Evolutionary conservation across 2,113 vertebrate species (phyloP).

Genomic region (Oplegnathus fasciatus): DNA sequence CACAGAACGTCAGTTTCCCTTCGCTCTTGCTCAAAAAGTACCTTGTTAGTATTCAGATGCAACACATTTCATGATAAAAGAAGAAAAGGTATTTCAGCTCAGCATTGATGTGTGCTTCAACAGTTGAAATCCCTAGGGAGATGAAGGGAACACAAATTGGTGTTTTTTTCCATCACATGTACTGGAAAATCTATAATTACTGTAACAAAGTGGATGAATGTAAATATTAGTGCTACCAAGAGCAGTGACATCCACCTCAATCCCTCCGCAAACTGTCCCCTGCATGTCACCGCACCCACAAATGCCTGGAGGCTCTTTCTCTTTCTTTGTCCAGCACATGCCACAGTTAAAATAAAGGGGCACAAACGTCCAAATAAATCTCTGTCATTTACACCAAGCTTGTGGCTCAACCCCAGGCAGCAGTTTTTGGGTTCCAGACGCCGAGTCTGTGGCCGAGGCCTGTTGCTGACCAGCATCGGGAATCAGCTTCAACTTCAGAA

Average conservation of each 20-base stretch:
- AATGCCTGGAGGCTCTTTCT: constrained; percentile 2
- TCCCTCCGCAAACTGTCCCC: constrained; percentile 8
- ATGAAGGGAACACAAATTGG: neutral
- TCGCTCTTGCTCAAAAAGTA: neutral
- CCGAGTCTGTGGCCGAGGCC: neutral
- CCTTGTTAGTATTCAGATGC: constrained; percentile 7
- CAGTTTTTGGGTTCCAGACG: constrained; percentile 14
- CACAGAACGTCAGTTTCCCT: neutral
- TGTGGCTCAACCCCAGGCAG: constrained; percentile 29
- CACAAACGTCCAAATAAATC: constrained; percentile 29
- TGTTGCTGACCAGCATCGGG: constrained; percentile 5
- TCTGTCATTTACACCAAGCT: neutral
- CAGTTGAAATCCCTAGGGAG: constrained; percentile 5
- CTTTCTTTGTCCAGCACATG: constrained; percentile 34
- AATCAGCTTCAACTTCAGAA: constrained; percentile 11
- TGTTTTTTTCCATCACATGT: constrained; percentile 22
- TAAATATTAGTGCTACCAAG: constrained; percentile 51
- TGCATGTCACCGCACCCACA: constrained; percentile 7
- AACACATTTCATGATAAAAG: constrained; percentile 15
- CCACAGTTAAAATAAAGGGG: constrained; percentile 10
- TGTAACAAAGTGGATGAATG: constrained; percentile 27
- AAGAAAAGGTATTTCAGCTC: constrained; percentile 41
- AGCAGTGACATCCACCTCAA: constrained; percentile 10
- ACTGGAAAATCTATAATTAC: constrained; percentile 45
- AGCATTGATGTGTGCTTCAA: constrained; percentile 3